Evolutionary conservation across 2,797 vertebrate genomes (phyloP), one percentile per base, ranked within the genome.

Genomic region (Chlorospingus semifuscus): DNA sequence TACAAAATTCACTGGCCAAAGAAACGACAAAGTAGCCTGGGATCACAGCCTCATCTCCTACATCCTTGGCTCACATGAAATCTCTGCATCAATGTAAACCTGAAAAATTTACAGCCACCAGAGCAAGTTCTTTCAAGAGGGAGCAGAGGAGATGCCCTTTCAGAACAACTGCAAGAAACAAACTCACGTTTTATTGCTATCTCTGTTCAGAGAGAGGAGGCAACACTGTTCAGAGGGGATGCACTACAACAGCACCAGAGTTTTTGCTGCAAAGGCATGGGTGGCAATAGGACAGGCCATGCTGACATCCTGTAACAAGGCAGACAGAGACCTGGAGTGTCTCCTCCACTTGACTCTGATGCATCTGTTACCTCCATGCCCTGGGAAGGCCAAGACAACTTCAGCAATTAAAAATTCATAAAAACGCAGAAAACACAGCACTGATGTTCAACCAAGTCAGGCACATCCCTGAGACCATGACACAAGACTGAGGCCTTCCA

Each of bases 351-450:
- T 87, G 86, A 63, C 65, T 89, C 76, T 89, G 80, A 55, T 66
- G 77, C 44, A 90, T 94, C 86, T 94, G 93, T 57, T 88, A 69
- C 71, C 81, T 83, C 75, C 23, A 24, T 75, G 49, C 71, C 75
- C 87, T 76, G 64, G 81, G 78, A 89, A 96, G 75, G 92, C 78
- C 90, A 95, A 94, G 68, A 89, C 64, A 94, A 66, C 93, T 92
- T 84, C 75, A 90, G 66, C 81, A 79, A 90, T 80, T 77, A 82
- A 74, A 77, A 96, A 83, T 19, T 72, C 37, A 70, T 55, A 71
- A 66, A 71, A 79, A 26, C 47, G 92, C 34, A 81, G 64, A 90
- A 75, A 42, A 80, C 37, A 83, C 29, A 80, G 34, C 64, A 71
- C 72, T 0, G 3, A 78, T 47, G 34, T 66, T 70, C 34, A 75